Percentiles rank a stretch among this genome's conserved stretches.
phyloP scores from a whole-genome alignment of 2,113 vertebrate species.

The Herpetotheres cachinnans region DNA sequence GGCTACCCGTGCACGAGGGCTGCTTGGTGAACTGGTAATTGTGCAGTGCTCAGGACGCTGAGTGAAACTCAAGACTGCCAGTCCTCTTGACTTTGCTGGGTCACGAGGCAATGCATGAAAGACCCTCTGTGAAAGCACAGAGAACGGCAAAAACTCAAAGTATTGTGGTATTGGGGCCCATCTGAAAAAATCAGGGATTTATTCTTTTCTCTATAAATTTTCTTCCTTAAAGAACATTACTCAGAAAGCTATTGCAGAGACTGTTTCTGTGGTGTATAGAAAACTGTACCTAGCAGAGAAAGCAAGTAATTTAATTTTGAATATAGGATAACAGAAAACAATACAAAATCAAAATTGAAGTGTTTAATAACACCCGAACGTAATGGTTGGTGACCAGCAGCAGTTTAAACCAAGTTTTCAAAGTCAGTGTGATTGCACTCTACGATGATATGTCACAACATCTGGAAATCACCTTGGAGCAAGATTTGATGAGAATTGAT shows the following conservation, averaged over 20 bases:
- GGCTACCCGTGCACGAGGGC: neutral
- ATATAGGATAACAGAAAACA: neutral
- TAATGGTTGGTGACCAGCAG: neutral
- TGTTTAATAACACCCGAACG: neutral
- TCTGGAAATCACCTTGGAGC: conserved; percentile 6
- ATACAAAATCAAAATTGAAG: neutral
- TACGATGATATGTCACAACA: neutral
- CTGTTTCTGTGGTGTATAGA: neutral
- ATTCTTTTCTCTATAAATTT: neutral
- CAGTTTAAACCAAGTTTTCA: neutral
- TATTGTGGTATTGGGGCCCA: neutral
- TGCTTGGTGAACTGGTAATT: neutral
- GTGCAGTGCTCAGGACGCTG: fast-evolving
- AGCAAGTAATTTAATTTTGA: neutral
- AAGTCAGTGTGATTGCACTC: neutral
- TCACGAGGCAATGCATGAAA: neutral
- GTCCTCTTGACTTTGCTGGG: neutral
- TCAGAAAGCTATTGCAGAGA: neutral
- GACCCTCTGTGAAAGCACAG: neutral
- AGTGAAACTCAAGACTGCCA: neutral
- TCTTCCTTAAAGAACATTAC: neutral
- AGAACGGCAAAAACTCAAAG: neutral
- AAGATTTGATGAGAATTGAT: conserved; percentile 64
- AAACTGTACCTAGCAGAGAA: neutral
- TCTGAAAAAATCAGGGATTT: neutral